Evolutionary conservation across 1,140 invertebrate species (phyloP).

Genomic region (Acyrthosiphon pisum): DNA sequence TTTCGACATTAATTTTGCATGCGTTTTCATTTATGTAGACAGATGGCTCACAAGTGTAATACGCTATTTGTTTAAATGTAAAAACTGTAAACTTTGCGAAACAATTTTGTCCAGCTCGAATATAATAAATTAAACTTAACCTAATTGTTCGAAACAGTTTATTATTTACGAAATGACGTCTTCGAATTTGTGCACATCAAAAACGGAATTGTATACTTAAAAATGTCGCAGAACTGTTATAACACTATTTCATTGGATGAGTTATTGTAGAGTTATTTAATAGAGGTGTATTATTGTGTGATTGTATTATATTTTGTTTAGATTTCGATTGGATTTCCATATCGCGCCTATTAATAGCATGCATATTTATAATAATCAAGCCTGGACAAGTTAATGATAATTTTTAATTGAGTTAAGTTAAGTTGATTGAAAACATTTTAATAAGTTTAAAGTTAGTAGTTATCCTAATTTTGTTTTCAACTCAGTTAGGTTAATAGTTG

Average conservation of each 20-base stretch:
- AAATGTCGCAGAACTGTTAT: neutral
- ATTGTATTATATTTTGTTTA: neutral
- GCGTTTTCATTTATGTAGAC: conserved; percentile 9
- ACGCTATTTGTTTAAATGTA: neutral
- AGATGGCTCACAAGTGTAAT: neutral
- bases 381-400: no score
- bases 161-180: no score
- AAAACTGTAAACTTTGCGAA: neutral
- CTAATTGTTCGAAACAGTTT: neutral
- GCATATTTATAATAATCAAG: neutral
- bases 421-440: no score
- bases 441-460: no score
- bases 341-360: neutral
- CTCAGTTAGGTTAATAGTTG: no score
- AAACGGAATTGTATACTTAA: neutral
- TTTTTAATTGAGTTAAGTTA: no score
- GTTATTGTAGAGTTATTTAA: neutral
- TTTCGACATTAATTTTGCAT: neutral
- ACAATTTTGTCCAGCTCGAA: neutral
- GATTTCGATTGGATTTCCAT: neutral
- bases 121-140: neutral
- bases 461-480: no score
- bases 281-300: neutral
- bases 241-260: neutral
- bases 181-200: neutral